phyloP scores from a whole-genome alignment of 2,113 vertebrate species.

The Cathartes aura region DNA sequence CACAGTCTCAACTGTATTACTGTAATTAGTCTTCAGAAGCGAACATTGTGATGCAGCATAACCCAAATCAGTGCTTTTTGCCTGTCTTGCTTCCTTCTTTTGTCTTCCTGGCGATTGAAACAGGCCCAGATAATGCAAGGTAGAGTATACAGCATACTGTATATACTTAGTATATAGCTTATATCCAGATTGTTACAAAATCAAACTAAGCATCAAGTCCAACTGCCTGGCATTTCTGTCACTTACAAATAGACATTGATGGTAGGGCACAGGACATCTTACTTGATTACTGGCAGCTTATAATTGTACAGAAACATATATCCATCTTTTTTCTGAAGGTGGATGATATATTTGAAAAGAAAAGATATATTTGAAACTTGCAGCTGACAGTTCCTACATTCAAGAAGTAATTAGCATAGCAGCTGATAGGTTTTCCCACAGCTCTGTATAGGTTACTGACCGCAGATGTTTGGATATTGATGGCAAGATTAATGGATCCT shows the following conservation, averaged over 20 bases:
- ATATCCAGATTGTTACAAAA: not conserved
- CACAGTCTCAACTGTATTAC: not conserved
- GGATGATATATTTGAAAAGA: not conserved
- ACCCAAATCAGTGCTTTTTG: not conserved
- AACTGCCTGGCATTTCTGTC: not conserved
- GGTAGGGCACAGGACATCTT: no score
- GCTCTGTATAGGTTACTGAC: not conserved
- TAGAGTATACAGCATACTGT: no score
- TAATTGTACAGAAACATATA: not conserved
- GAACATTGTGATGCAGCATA: rapidly evolving
- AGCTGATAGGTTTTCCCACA: not conserved
- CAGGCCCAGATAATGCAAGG: not conserved
- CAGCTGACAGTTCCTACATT: not conserved
- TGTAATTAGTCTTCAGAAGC: not conserved
- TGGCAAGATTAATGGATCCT: not conserved
- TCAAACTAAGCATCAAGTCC: not conserved
- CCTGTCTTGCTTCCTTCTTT: not conserved
- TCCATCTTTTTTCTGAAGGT: not conserved
- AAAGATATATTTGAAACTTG: not conserved
- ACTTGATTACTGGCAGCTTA: not conserved
- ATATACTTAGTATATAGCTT: not conserved
- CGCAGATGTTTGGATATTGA: not conserved
- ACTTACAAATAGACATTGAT: not conserved
- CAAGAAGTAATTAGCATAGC: not conserved
- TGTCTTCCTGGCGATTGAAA: not conserved